phyloP scores from a whole-genome alignment of 2,888 invertebrate species.

The Sinhomidia bicolor region DNA sequence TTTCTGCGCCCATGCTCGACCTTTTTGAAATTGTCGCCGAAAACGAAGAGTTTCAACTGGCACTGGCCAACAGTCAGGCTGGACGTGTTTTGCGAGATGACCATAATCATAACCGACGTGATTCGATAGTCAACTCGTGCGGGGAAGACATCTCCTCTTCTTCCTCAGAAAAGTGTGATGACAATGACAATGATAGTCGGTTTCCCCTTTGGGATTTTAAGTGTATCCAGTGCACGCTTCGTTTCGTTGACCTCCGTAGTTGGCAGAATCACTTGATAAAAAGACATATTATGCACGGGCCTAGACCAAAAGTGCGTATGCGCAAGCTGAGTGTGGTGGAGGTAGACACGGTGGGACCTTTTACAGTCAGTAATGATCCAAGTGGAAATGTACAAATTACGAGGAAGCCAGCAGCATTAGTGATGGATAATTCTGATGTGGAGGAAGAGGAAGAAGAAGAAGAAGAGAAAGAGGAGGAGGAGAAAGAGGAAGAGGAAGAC shows the following conservation, averaged over 20 bases:
- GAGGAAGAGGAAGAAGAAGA: neutral
- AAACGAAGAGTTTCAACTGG: neutral
- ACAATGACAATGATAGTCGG: neutral
- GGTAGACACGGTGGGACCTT: neutral
- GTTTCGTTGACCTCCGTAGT: neutral
- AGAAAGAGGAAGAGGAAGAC: too few species aligned
- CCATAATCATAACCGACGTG: neutral
- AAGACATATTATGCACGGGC: neutral
- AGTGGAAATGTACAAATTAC: neutral
- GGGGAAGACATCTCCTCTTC: neutral
- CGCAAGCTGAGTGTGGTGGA: conserved; percentile 12
- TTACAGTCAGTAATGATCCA: neutral
- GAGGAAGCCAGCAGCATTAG: neutral
- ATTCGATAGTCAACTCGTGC: neutral
- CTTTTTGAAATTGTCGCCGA: conserved; percentile 18
- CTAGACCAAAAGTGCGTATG: neutral
- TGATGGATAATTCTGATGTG: too few species aligned
- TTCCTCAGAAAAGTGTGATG: neutral
- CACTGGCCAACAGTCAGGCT: neutral
- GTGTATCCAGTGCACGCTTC: conserved; percentile 21
- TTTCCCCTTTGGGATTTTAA: conserved; percentile 26
- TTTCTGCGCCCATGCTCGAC: conserved; percentile 4
- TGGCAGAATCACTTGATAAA: neutral
- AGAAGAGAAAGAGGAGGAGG: neutral
- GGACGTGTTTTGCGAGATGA: neutral